phyloP scores from a whole-genome alignment of 2,888 invertebrate genomes.

The Dynastes tityus region DNA sequence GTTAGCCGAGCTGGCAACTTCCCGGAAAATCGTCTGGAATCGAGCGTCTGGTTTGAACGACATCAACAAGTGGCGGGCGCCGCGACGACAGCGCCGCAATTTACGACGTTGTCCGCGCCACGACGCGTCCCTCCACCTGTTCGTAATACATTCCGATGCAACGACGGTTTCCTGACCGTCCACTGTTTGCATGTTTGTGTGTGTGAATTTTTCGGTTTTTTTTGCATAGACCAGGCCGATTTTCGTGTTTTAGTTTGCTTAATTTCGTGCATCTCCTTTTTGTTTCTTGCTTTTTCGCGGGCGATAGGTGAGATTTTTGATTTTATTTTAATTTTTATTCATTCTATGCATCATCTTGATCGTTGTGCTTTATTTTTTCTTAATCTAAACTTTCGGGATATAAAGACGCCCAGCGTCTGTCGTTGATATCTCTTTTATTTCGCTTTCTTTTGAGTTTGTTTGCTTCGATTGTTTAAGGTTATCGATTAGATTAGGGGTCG shows the following conservation, averaged over 20 bases:
- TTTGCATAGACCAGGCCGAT: conserved; percentile 48
- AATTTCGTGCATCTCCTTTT: conserved; percentile 58
- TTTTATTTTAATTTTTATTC: conserved; percentile 59
- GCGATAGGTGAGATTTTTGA: conserved; percentile 62
- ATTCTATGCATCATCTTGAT: conserved; percentile 52
- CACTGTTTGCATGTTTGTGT: conserved; percentile 53
- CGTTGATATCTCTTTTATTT: conserved; percentile 34
- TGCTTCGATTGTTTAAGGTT: conserved; percentile 10
- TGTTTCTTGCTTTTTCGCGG: conserved; percentile 59
- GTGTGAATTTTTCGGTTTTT: conserved; percentile 49
- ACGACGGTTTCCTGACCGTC: conserved; percentile 58
- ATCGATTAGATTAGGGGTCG: conserved; percentile 15
- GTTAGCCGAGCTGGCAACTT: not conserved
- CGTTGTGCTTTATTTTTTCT: conserved; percentile 46
- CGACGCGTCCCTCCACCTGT: conserved; percentile 70
- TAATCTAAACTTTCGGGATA: conserved; percentile 60
- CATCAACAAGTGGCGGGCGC: conserved; percentile 67
- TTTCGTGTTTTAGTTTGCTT: conserved; percentile 50
- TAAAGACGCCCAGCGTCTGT: conserved; percentile 65
- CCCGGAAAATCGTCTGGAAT: conserved; percentile 6
- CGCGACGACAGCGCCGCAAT: conserved; percentile 71
- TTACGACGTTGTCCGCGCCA: conserved; percentile 71
- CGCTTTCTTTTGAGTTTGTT: conserved; percentile 5
- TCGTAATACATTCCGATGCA: conserved; percentile 64
- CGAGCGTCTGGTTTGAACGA: conserved; percentile 59